Evolutionary conservation across 2,113 vertebrate genomes (phyloP).

Genomic region (Urocitellus parryii): DNA sequence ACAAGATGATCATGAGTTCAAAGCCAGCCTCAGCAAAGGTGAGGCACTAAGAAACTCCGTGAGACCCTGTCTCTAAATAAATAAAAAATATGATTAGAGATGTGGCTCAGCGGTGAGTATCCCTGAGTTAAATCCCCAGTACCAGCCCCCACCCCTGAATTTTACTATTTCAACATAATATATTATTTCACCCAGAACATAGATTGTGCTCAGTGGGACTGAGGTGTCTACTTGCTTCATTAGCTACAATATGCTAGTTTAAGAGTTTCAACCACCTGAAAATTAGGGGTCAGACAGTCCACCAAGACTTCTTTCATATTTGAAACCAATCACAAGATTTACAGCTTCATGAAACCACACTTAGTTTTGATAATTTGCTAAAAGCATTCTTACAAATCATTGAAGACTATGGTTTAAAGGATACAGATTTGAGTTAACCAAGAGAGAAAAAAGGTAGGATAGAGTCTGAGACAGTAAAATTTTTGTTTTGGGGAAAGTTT

Average conservation of each 20-base stretch:
- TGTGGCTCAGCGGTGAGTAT: no score
- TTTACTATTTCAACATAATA: neutral
- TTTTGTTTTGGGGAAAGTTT: neutral
- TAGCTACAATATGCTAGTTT: neutral
- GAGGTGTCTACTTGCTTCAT: neutral
- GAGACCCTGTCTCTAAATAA: no score
- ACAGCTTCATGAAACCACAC: neutral
- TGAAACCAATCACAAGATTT: neutral
- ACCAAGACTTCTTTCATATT: neutral
- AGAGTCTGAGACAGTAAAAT: neutral
- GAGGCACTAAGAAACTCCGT: no score
- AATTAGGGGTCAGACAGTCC: neutral
- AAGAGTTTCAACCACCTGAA: neutral
- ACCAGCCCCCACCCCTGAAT: neutral
- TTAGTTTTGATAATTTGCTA: neutral
- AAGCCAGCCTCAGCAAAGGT: no score
- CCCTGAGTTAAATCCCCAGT: no score
- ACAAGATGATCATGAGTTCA: no score
- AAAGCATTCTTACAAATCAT: neutral
- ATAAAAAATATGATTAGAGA: no score
- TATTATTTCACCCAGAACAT: neutral
- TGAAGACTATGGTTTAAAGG: neutral
- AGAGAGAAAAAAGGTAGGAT: neutral
- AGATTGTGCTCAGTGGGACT: no score
- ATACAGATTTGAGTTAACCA: constrained; percentile 2